Conservation (phyloP, 2,113 vertebrate species). For the Dendropsophus ebraccatus region DNA sequence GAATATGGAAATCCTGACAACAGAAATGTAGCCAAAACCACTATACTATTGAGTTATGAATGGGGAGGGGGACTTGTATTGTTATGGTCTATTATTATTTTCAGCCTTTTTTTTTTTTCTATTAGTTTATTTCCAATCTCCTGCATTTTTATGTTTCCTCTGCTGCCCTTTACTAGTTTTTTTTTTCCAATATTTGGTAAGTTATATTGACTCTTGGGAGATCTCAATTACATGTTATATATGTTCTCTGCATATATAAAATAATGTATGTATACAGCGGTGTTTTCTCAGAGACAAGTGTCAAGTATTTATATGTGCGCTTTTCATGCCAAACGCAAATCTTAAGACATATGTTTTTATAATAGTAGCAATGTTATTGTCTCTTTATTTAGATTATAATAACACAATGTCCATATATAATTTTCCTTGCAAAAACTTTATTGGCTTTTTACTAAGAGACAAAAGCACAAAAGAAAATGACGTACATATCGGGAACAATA, state of each 20-base stretch:
- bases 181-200: slow-evolving; percentile 12
- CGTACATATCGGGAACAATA: not conserved
- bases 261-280: not conserved
- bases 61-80: not conserved
- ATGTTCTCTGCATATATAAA: slow-evolving; percentile 41
- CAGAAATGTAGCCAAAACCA: not conserved
- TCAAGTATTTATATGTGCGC: slow-evolving; percentile 10
- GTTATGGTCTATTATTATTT: slow-evolving; percentile 14
- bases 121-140: slow-evolving; percentile 12
- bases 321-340: not conserved
- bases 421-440: not conserved
- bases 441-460: not conserved
- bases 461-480: not conserved
- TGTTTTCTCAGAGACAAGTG: slow-evolving; percentile 35
- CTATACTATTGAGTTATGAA: not conserved
- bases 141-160: slow-evolving; percentile 25
- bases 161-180: slow-evolving; percentile 3
- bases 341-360: slow-evolving; percentile 9
- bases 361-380: not conserved
- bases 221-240: slow-evolving; percentile 35
- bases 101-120: slow-evolving; percentile 8
- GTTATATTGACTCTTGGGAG: slow-evolving; percentile 35
- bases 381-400: not conserved
- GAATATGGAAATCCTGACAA: not conserved
- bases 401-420: not conserved